phyloP scores from a whole-genome alignment of 2,888 invertebrate species.

The Dorcus parallelipipedus region DNA sequence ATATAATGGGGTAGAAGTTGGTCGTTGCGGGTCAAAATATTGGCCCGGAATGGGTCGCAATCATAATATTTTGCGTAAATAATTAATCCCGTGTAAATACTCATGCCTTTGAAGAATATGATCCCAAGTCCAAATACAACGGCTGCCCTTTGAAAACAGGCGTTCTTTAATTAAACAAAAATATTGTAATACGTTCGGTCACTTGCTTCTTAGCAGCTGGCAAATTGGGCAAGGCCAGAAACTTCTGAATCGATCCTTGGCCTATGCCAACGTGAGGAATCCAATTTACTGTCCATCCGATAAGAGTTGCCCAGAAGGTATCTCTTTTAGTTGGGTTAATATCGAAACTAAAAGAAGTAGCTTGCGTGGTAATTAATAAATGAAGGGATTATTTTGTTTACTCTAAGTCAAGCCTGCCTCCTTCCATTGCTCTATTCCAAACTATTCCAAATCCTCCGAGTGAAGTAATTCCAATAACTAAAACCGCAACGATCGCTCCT shows the following conservation, averaged over 20 bases:
- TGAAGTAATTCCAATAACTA: conserved; percentile 54
- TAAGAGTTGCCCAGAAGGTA: conserved; percentile 59
- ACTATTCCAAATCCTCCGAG: conserved; percentile 57
- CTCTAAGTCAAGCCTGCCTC: conserved; percentile 55
- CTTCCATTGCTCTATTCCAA: conserved; percentile 55
- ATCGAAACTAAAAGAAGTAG: conserved; percentile 53
- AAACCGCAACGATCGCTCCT: conserved; percentile 52
- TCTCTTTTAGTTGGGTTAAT: conserved; percentile 58
- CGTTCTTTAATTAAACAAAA: neutral
- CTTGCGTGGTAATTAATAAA: neutral
- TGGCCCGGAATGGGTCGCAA: conserved; percentile 60
- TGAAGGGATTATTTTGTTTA: neutral
- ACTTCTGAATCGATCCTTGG: conserved; percentile 60
- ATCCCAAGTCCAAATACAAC: conserved; percentile 11
- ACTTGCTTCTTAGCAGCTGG: conserved; percentile 52
- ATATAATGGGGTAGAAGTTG: conserved; percentile 64
- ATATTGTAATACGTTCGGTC: neutral
- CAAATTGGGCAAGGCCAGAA: conserved; percentile 57
- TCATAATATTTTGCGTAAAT: conserved; percentile 61
- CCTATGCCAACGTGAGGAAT: conserved; percentile 55
- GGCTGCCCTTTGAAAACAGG: conserved; percentile 3
- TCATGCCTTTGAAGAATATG: conserved; percentile 33
- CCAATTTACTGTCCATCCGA: conserved; percentile 54
- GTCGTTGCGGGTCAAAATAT: conserved; percentile 54
- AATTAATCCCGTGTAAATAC: conserved; percentile 57